Base-by-base conservation (phyloP, 2,888 invertebrate genomes). In the Hylaea fasciaria region DNA sequence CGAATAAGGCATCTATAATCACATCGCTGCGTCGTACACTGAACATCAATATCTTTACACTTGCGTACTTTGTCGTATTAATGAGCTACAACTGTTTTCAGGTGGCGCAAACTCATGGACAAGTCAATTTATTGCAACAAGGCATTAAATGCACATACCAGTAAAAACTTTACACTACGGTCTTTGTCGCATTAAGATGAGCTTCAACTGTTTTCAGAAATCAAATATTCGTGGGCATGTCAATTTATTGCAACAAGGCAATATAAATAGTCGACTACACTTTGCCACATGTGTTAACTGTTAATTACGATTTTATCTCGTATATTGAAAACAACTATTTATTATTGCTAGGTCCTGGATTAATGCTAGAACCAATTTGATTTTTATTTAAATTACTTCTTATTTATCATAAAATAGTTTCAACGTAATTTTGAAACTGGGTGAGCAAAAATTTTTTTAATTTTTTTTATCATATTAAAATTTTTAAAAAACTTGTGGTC, bases 1-100 rank as follows among this genome's bases (percentile, higher is more conserved):
- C 87, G 86, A 89, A 90, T 88, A 91, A 89, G 89, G 89, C 89
- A 84, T 83, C 84, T 80, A 84, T 91, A 89, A 91, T 91, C 86
- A 88, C 85, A 86, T 76, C 80, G 83, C 73, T 64, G 65, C 65
- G 68, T 70, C 14, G 61, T 62, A 62, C 60, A 60, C 55, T 60
- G 50, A 37, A n/a, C 55, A 37, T 37, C 50, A 60, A 46, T 11
- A 35, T 45, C 11, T 12, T 47, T 2, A 16, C 14, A n/a, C n/a
- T n/a, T n/a, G 22, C 22, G 47, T 40, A 57, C 56, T 45, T 57
- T 48, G 56, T 62, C 56, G 14, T 10, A 55, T 51, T 60, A 52
- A 52, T 54, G 29, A 52, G 41, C 37, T 16, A 0, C 13, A 22
- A 32, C 13, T 8, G 11, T 44, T 9, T 45, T 32, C 59, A 39